Conservation (phyloP, 2,797 vertebrate genomes). For the Phrynocephalus vlangalii region DNA sequence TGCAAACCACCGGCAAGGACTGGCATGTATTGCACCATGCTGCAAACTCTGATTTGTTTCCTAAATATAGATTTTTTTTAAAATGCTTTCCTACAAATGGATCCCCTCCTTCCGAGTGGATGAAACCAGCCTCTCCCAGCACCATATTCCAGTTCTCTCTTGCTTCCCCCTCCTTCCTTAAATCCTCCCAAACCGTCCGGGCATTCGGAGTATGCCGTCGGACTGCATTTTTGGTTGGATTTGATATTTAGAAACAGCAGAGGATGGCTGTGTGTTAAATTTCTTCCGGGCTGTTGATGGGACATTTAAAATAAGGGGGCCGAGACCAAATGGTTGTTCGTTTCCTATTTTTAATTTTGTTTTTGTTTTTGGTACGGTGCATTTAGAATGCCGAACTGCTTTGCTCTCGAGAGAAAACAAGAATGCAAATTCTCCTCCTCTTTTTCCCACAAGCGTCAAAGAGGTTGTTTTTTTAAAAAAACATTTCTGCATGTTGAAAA, state of each 20-base stretch:
- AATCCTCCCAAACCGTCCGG: not conserved
- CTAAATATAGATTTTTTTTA: not conserved
- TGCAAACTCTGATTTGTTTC: not conserved
- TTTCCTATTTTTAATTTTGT: no score
- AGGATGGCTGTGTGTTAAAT: not conserved
- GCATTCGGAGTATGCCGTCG: not conserved
- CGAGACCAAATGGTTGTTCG: accelerated
- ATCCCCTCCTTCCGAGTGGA: not conserved
- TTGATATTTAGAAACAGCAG: not conserved
- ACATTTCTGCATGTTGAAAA: not conserved
- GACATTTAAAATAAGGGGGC: not conserved
- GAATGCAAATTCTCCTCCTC: no score
- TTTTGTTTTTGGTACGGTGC: not conserved
- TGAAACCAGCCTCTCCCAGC: not conserved
- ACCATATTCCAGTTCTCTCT: accelerated
- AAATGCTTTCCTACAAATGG: not conserved
- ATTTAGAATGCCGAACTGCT: not conserved
- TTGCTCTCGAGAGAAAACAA: not conserved
- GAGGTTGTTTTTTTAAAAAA: no score
- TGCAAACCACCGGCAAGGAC: not conserved
- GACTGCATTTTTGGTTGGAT: conserved; percentile 21
- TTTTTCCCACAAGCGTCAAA: not conserved
- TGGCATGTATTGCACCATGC: not conserved
- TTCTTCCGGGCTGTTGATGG: conserved; percentile 1
- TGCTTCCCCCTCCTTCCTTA: not conserved